Evolutionary conservation across 2,888 invertebrate species (phyloP), one percentile per base, ranked within the genome.

Genomic region (Azorinus chamasolen): DNA sequence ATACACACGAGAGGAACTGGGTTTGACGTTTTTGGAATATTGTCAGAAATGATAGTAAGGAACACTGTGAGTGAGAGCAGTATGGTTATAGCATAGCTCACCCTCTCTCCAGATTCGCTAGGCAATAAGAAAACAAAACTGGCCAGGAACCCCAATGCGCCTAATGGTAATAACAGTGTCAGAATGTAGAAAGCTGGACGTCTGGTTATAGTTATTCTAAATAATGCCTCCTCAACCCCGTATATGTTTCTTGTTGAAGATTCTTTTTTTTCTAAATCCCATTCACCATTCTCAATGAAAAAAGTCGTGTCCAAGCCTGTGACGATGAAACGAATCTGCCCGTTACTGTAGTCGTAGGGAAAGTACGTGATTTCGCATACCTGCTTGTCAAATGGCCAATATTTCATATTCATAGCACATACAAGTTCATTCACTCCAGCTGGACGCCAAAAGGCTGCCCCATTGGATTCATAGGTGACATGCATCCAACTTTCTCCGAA

Each of bases 331-430:
- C 41, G 25, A 16, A 68, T 24, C 8, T 46, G 41, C 10, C 25
- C 25, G 2, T 2, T n/a, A 4, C 3, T 1, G 20, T 66, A 55
- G 14, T 61, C 71, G n/a, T 46, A 58, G 0, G 62, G 22, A 6
- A 71, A 57, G 2, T 71, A 41, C 2, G 10, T 14, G 18, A 77
- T 18, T 0, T 61, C 43, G 58, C 76, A 77, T 12, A 62, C 27
- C 18, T 77, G 76, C 55, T 66, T 57, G 37, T 77, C 76, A 53
- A 66, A 77, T 6, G 76, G 76, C 76, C 76, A 77, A 50, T 46
- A 76, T 39, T 71, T 76, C 55, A 76, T 62, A 22, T 71, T 61
- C 39, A 74, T 66, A 14, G 22, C 37, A 32, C 73, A 74, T 10
- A 43, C 14, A 39, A 61, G 62, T 20, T 61, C 51, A 10, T 66